Evolutionary conservation across 2,888 invertebrate genomes (phyloP).

Genomic region (Andrena bicolor): DNA sequence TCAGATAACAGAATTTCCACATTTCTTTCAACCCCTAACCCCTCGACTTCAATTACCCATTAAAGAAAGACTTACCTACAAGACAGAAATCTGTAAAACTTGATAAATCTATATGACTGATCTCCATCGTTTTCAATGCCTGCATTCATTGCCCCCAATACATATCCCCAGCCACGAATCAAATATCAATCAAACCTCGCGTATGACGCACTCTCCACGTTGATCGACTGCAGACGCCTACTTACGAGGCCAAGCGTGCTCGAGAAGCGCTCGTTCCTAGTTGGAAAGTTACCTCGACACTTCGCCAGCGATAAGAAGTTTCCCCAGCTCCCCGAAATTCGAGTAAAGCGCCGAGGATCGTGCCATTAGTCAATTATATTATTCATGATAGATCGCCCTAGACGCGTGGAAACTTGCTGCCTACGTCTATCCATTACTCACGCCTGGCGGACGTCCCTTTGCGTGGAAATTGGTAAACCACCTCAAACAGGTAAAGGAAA

Average conservation of each 20-base stretch:
- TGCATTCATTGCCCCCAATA: background rate
- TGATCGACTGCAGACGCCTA: slow-evolving; percentile 9
- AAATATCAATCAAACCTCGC: background rate
- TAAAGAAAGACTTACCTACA: too few relatives aligned
- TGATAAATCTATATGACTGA: too few relatives aligned
- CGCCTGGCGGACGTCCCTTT: slow-evolving; percentile 33
- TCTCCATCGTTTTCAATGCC: too few relatives aligned
- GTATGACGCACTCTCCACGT: background rate
- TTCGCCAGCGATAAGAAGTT: slow-evolving; percentile 51
- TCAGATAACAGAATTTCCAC: too few relatives aligned
- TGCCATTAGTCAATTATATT: slow-evolving; percentile 56
- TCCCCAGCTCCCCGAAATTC: slow-evolving; percentile 26
- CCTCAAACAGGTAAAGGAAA: background rate
- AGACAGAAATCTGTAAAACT: too few relatives aligned
- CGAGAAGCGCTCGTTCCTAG: slow-evolving; percentile 21
- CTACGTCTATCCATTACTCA: slow-evolving; percentile 43
- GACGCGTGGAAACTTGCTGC: slow-evolving; percentile 14
- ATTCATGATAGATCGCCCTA: slow-evolving; percentile 55
- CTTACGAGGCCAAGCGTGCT: background rate
- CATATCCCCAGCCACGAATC: background rate
- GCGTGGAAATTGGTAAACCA: background rate
- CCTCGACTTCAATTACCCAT: too few relatives aligned
- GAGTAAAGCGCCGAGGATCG: slow-evolving; percentile 19
- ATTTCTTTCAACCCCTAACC: too few relatives aligned
- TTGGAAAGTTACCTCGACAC: slow-evolving; percentile 37